These are phyloP conservation scores for Amphimedon queenslandica DNA, from an alignment of 37 sponge, comb jelly and placozoan genomes.

Conservation along the genomic window DNA sequence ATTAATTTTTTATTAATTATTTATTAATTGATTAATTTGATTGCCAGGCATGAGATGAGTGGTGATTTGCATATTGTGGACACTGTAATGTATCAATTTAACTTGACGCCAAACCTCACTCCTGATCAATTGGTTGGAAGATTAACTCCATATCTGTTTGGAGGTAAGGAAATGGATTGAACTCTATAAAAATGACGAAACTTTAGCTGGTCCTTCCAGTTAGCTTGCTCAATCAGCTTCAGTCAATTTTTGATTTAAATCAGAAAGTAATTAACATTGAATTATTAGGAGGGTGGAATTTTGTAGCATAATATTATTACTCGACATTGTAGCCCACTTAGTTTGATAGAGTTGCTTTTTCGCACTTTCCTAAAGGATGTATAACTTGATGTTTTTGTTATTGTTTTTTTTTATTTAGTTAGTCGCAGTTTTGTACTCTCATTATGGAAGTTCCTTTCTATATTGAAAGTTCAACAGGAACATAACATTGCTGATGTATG, in stretches of 20 bases:
- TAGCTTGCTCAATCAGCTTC: too few relatives aligned
- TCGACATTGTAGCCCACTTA: too few relatives aligned
- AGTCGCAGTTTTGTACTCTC: conserved; percentile 33
- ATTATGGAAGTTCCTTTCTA: conserved; percentile 64
- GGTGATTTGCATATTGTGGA: conserved; percentile 56
- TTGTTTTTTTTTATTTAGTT: conserved; percentile 14
- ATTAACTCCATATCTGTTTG: conserved; percentile 20
- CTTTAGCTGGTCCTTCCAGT: too few relatives aligned
- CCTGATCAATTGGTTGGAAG: conserved; percentile 27
- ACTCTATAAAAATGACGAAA: neutral
- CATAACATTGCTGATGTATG: conserved; percentile 17
- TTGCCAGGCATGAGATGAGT: conserved; percentile 20
- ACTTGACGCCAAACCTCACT: neutral
- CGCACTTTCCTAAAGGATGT: too few relatives aligned
- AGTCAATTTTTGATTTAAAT: too few relatives aligned
- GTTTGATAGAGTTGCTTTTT: too few relatives aligned
- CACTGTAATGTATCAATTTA: conserved; percentile 16
- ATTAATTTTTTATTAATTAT: neutral
- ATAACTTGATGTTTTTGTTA: neutral
- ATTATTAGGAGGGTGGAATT: too few relatives aligned
- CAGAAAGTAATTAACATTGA: too few relatives aligned
- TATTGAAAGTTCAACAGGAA: conserved; percentile 14
- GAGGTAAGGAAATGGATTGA: conserved; percentile 11
- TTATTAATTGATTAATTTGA: neutral
- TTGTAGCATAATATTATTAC: too few relatives aligned